Percentiles rank a stretch among this genome's conserved stretches.
Conservation (phyloP, 2,888 invertebrate species). For the Lacanobia wlatinum region DNA sequence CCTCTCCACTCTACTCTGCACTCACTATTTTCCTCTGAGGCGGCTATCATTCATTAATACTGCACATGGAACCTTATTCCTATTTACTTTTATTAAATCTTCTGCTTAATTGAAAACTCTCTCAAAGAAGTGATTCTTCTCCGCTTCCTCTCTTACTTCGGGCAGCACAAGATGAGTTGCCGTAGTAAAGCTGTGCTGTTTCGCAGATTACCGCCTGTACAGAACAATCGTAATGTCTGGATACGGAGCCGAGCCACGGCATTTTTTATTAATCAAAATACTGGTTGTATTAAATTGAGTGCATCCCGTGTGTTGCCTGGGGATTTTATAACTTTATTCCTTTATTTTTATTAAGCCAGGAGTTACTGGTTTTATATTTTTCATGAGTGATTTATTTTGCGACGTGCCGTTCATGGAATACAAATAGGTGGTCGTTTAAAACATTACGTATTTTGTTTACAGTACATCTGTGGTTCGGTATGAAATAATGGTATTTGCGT, state of each 20-base stretch:
- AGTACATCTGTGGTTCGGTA: neutral
- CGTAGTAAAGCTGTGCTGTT: constrained; percentile 72
- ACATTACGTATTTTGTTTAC: constrained; percentile 7
- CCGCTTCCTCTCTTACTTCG: constrained; percentile 47
- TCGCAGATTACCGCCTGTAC: constrained; percentile 78
- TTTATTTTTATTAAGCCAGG: constrained; percentile 41
- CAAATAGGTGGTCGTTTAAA: constrained; percentile 36
- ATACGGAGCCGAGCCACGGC: constrained; percentile 62
- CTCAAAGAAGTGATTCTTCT: neutral
- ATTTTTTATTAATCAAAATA: constrained; percentile 61
- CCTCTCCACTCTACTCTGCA: too few species aligned
- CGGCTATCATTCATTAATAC: neutral
- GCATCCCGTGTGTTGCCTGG: constrained; percentile 29
- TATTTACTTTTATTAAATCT: neutral
- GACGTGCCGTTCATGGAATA: constrained; percentile 30
- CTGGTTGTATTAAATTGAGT: constrained; percentile 49
- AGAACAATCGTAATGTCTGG: constrained; percentile 72
- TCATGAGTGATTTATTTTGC: constrained; percentile 50
- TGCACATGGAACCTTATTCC: neutral
- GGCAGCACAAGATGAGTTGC: constrained; percentile 65
- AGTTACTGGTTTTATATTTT: constrained; percentile 42
- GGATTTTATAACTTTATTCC: constrained; percentile 47
- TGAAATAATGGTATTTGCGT: neutral
- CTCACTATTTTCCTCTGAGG: too few species aligned
- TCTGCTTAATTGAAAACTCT: neutral